Evolutionary conservation across 64 coral and sea anemone species (phyloP).

Genomic region (Exaiptasia diaphana): DNA sequence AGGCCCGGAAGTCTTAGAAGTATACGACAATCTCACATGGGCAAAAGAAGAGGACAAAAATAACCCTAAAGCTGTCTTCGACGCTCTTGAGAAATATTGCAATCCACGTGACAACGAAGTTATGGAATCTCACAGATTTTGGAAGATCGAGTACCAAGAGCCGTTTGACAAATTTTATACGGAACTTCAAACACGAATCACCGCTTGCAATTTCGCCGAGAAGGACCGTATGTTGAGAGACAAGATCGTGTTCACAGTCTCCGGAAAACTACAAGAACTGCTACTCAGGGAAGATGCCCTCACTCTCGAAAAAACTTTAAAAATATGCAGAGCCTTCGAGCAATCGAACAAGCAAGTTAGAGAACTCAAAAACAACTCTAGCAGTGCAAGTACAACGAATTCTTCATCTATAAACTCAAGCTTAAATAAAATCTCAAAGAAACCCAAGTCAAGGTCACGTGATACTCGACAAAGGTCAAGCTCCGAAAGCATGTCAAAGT

Average conservation of each 20-base stretch:
- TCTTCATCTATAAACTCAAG: no score
- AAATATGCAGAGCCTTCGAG: neutral
- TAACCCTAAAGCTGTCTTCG: constrained; percentile 25
- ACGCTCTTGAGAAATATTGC: constrained; percentile 47
- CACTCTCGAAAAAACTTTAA: neutral
- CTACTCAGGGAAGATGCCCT: neutral
- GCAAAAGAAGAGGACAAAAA: constrained; percentile 15
- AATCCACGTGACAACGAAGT: constrained; percentile 35
- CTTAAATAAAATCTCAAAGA: neutral
- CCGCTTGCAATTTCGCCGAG: constrained; percentile 28
- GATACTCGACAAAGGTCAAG: no score
- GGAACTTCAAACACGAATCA: constrained; percentile 9
- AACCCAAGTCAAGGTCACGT: neutral
- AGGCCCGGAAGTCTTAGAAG: constrained; percentile 15
- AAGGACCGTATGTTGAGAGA: constrained; percentile 46
- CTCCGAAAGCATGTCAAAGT: neutral
- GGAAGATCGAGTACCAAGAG: constrained; percentile 21
- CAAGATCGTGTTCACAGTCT: constrained; percentile 30
- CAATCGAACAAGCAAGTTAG: constrained; percentile 4
- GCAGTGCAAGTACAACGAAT: neutral
- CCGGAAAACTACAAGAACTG: neutral
- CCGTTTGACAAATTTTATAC: neutral
- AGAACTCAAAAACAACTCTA: neutral
- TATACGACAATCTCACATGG: constrained; percentile 27
- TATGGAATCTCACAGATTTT: constrained; percentile 31